phyloP scores from a whole-genome alignment of 2,797 vertebrate genomes.

The Chloroceryle inda region DNA sequence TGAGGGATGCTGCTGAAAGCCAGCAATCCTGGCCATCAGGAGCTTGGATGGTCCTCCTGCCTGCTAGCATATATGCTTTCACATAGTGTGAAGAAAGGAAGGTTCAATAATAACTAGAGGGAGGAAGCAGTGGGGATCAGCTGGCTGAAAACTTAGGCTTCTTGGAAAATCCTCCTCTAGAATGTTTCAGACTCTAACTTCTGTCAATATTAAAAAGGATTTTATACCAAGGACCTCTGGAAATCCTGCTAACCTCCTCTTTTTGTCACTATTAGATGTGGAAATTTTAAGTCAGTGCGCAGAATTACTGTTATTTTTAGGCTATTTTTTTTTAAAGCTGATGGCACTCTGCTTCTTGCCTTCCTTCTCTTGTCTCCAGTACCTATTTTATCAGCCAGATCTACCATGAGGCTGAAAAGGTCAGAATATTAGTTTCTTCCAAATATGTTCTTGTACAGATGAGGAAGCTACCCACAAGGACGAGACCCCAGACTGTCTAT shows the following conservation, averaged over 20 bases:
- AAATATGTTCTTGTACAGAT: background rate
- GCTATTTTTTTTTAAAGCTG: background rate
- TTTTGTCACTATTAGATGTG: background rate
- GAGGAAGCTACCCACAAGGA: background rate
- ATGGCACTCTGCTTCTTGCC: background rate
- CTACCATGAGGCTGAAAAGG: background rate
- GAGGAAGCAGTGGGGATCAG: background rate
- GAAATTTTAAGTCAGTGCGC: background rate
- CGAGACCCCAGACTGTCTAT: background rate
- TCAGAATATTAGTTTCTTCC: background rate
- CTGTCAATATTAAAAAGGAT: background rate
- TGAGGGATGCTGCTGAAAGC: background rate
- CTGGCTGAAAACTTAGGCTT: background rate
- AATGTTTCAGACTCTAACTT: background rate
- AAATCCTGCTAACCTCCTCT: conserved; percentile 1
- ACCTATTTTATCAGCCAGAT: background rate
- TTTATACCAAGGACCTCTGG: background rate
- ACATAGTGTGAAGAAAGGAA: background rate
- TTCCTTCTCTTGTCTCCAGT: background rate
- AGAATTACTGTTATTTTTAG: background rate
- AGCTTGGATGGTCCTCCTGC: background rate
- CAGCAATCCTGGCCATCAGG: background rate
- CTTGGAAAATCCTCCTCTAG: background rate
- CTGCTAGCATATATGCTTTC: background rate
- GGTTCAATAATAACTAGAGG: background rate